Evolutionary conservation across 92 coral and sea anemone species (phyloP).

Genomic region (Palythoa grandiflora): DNA sequence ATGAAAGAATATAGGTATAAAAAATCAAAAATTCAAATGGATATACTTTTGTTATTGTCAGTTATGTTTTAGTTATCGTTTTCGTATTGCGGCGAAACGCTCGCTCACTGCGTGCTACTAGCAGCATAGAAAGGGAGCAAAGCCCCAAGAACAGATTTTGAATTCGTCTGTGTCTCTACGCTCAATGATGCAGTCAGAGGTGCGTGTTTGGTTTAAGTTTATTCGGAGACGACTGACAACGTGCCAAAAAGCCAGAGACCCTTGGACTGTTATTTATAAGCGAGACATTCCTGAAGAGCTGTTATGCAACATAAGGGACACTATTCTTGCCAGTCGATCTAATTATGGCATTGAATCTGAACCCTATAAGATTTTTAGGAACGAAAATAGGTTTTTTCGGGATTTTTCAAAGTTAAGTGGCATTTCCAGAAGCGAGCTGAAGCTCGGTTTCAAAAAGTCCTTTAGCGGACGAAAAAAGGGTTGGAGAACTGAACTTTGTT

Average conservation of each 20-base stretch:
- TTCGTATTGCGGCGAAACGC: constrained; percentile 43
- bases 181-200: constrained; percentile 58
- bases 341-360: constrained; percentile 49
- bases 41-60: no score
- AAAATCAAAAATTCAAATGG: no score
- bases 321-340: constrained; percentile 46
- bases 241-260: constrained; percentile 64
- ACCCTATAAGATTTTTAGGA: constrained; percentile 34
- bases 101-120: constrained; percentile 37
- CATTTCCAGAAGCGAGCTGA: constrained; percentile 49
- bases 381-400: constrained; percentile 51
- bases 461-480: constrained; percentile 68
- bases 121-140: constrained; percentile 44
- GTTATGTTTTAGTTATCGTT: no score
- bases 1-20: no score
- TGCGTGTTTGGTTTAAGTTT: constrained; percentile 58
- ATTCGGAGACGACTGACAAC: constrained; percentile 63
- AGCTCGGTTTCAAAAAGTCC: constrained; percentile 47
- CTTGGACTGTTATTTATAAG: constrained; percentile 71
- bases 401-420: constrained; percentile 55
- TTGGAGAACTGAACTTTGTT: constrained; percentile 53
- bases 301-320: constrained; percentile 51
- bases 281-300: constrained; percentile 69
- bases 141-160: constrained; percentile 52
- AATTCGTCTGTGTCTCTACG: constrained; percentile 49